Base-by-base conservation (phyloP, 1,140 invertebrate species). In the Maconellicoccus hirsutus region DNA sequence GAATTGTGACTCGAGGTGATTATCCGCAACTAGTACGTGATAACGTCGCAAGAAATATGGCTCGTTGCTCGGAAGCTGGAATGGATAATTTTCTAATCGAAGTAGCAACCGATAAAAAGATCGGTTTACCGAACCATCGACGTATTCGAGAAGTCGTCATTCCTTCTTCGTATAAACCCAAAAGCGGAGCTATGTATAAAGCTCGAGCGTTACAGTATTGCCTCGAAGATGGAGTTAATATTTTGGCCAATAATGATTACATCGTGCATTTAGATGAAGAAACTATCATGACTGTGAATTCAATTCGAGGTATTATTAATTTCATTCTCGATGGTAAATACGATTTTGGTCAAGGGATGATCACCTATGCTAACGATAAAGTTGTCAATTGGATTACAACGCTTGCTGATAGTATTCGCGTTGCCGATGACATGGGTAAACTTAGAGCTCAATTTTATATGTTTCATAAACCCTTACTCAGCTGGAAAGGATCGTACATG, bases 211-310 rank as follows among this genome's bases (percentile, higher is more conserved):
- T 98, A 0, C 96, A 98, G 78, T 98, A 98, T 79, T 97, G 94
- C 77, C 82, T 98, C 14, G 96, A 98, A 82, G 90, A 92, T 76
- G 87, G 87, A 75, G 88, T 94, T 0, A 96, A 96, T 80, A 86
- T 92, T 74, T 79, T 97, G 16, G 86, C 85, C 21, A 93, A 96
- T 76, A 88, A 85, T 73, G 96, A 98, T 79, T 98, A 94, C 94
- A 92, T 99, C 76, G 94, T 98, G 1, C 96, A 98, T 82, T 82
- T 98, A n/a, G 96, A 99, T 79, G 96, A 98, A 82, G 96, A 98
- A 80, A 98, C 96, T 0, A 79, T 98, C 27, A 81, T 98, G 0
- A 98, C 96, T 2, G 91, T 94, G 77, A 94, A 96, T 79, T 90
- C 92, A 21, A 86, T 93, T 69, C 82, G 87, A 52, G 96, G 96